These are phyloP conservation scores for Addax nasomaculatus DNA, from an alignment of 2,113 vertebrate species.

Conservation along the genomic window DNA sequence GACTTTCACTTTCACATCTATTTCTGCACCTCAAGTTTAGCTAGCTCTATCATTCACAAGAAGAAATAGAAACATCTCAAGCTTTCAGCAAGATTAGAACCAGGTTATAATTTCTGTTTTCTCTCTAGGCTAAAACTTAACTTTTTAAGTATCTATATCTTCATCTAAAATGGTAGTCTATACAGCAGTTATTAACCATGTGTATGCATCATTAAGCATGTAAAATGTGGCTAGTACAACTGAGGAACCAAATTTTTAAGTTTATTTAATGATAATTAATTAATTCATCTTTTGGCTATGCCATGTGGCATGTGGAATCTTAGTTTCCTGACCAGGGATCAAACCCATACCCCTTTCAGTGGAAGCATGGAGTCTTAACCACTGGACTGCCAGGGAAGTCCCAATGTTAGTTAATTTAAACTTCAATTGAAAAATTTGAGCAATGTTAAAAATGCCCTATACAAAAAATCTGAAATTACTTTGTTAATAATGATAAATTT, in stretches of 20 bases:
- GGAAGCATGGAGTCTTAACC: neutral
- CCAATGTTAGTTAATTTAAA: neutral
- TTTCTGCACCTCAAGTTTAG: neutral
- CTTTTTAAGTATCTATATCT: neutral
- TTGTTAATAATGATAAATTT: neutral
- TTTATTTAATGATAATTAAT: neutral
- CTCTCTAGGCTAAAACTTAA: neutral
- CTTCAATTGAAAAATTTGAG: neutral
- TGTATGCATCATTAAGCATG: too few relatives aligned
- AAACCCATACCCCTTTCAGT: neutral
- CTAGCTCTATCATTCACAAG: neutral
- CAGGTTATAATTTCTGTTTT: neutral
- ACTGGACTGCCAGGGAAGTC: neutral
- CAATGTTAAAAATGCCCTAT: neutral
- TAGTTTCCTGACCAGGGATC: neutral
- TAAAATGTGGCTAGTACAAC: neutral
- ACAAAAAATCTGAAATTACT: neutral
- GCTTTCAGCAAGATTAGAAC: neutral
- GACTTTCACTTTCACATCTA: neutral
- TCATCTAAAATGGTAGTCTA: neutral
- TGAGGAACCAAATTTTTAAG: neutral
- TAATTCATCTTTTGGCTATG: neutral
- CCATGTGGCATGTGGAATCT: neutral
- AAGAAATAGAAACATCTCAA: neutral
- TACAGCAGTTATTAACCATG: neutral